These are phyloP conservation scores for Lucinisca nassula DNA, from an alignment of 2,888 invertebrate genomes.

Conservation along the genomic window DNA sequence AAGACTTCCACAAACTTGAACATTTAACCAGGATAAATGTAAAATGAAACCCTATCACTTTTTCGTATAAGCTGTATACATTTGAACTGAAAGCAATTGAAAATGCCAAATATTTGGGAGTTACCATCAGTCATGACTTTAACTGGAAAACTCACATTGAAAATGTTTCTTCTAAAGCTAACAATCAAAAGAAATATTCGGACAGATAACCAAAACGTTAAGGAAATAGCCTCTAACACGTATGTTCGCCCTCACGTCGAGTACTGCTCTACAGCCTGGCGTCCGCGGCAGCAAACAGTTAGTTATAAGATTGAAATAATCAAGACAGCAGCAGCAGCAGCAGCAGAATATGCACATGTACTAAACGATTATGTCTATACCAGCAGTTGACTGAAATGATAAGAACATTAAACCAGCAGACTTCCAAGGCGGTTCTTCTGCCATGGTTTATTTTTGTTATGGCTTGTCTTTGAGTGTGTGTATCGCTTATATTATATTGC, in stretches of 20 bases:
- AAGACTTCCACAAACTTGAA: too few species aligned
- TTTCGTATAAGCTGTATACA: too few species aligned
- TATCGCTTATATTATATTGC: too few species aligned
- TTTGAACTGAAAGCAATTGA: too few species aligned
- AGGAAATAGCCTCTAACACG: background rate
- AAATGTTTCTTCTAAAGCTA: constrained; percentile 1
- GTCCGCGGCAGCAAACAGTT: constrained; percentile 13
- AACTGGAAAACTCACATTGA: constrained; percentile 5
- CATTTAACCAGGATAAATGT: too few species aligned
- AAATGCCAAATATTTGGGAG: constrained; percentile 9
- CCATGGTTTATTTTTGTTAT: too few species aligned
- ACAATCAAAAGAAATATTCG: constrained; percentile 10
- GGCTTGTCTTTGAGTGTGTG: too few species aligned
- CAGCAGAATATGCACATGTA: constrained; percentile 18
- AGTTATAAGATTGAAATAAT: constrained; percentile 13
- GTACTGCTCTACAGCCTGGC: constrained; percentile 12
- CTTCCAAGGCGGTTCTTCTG: too few species aligned
- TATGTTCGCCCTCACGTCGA: constrained; percentile 9
- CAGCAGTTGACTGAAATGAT: constrained; percentile 14
- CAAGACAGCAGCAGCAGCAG: constrained; percentile 1
- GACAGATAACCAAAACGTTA: constrained; percentile 11
- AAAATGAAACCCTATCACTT: too few species aligned
- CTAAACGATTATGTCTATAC: background rate
- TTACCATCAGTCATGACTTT: background rate
- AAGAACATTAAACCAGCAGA: background rate